Conservation (phyloP, 2,888 invertebrate genomes). For the Rutpela maculata region DNA sequence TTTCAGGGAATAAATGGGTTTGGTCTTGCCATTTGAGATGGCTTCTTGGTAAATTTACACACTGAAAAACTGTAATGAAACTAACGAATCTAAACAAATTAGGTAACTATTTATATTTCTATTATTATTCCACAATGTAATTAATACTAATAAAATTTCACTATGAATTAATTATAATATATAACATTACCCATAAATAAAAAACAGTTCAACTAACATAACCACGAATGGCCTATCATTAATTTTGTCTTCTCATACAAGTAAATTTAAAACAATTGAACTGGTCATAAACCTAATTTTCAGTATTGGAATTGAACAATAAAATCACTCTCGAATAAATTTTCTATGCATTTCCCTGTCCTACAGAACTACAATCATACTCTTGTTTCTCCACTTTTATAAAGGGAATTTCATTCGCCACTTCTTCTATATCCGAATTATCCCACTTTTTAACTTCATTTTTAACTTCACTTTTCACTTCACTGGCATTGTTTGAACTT, state of each 20-base stretch:
- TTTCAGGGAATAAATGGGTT: no score
- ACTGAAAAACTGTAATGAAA: background rate
- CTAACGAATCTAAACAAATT: conserved; percentile 31
- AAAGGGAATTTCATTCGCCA: conserved; percentile 35
- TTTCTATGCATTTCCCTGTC: background rate
- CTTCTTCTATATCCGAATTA: conserved; percentile 22
- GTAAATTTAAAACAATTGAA: background rate
- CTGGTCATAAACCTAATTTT: background rate
- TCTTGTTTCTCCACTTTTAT: conserved; percentile 43
- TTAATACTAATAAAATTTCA: conserved; percentile 1
- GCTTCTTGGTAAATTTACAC: no score
- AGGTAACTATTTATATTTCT: conserved; percentile 15
- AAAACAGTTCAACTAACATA: background rate
- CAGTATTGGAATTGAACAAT: background rate
- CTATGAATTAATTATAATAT: background rate
- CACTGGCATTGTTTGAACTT: background rate
- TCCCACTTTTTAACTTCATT: conserved; percentile 33
- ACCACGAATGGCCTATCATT: background rate
- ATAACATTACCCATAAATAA: background rate
- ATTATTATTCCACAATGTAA: background rate
- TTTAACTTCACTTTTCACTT: conserved; percentile 10
- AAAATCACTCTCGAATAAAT: background rate
- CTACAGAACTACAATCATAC: conserved; percentile 20
- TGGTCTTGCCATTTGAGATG: no score
- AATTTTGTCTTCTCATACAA: conserved; percentile 1